Base-by-base conservation (phyloP, 2,888 invertebrate species). In the Apeira syringaria region DNA sequence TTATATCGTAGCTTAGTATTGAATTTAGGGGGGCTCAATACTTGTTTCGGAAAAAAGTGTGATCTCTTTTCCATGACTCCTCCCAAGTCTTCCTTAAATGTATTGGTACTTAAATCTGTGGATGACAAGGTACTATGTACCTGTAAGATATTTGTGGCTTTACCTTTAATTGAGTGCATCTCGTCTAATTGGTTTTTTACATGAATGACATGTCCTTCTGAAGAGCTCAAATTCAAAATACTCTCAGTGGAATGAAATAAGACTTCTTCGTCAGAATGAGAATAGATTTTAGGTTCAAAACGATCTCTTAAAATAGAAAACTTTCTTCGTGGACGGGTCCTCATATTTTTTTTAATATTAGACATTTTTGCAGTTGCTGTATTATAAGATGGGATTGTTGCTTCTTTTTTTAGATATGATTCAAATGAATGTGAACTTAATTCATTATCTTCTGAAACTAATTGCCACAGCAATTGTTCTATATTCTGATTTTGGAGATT, bases 221-320 rank as follows among this genome's bases (percentile, higher is more conserved):
- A 51, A 32, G 67, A 61, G 40, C 65, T 70, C 25, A 70, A 64
- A 45, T 68, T 71, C 15, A 70, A 65, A 36, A 64, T 65, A 55
- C 68, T 82, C 50, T 86, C 85, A 32, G 79, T 69, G 38, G 77
- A 77, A 42, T 77, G 74, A 53, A 80, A 90, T 39, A 91, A 64
- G 27, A 80, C 75, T 75, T 89, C 90, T 71, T 88, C 87, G 54
- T 90, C 89, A 0, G 86, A 86, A 64, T 82, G 73, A 31, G 80
- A 66, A 46, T 79, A 79, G 17, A 62, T 42, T 64, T 84, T 86
- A 11, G 91, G 90, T 68, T 92, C 92, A 68, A 92, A 92, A 47
- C 84, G 86, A 59, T 92, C 92, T 56, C 92, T 80, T 9, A 92
- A 64, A 41, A 92, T 80, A 2, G 92, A 92, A 71, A 92, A 92